Percentiles rank a stretch among this genome's conserved stretches.
Conservation (phyloP, 1,140 invertebrate species). For the Ptiloglossa arizonensis region DNA sequence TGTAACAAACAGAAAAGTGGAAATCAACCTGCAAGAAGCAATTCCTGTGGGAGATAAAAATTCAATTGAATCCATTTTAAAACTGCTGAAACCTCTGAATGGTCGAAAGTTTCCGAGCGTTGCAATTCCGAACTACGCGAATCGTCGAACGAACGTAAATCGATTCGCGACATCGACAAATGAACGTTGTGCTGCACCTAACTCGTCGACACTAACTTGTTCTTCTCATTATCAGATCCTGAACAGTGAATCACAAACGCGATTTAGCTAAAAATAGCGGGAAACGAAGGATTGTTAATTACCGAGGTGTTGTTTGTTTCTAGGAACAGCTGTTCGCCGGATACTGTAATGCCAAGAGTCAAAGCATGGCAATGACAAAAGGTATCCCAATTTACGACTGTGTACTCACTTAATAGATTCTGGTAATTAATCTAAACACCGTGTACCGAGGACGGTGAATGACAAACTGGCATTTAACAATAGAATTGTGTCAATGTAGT, state of each 20-base stretch:
- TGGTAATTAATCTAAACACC: slow-evolving; percentile 59
- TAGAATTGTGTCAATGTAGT: slow-evolving; percentile 34
- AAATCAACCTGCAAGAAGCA: too few relatives aligned
- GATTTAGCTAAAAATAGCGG: not conserved
- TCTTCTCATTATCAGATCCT: not conserved
- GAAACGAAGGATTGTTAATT: not conserved
- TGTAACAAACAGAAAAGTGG: too few relatives aligned
- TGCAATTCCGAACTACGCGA: not conserved
- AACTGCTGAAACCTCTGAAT: not conserved
- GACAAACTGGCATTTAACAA: slow-evolving; percentile 55
- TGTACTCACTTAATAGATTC: slow-evolving; percentile 56
- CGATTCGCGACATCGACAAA: not conserved
- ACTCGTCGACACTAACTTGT: not conserved
- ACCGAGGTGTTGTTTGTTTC: not conserved
- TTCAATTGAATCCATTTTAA: not conserved
- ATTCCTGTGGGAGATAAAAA: not conserved
- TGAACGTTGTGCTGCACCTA: not conserved
- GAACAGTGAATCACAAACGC: not conserved
- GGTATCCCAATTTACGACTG: slow-evolving; percentile 40
- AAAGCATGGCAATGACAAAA: slow-evolving; percentile 31
- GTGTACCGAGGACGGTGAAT: slow-evolving; percentile 50
- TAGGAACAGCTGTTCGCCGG: slow-evolving; percentile 18
- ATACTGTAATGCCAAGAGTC: slow-evolving; percentile 11
- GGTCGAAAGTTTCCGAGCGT: not conserved
- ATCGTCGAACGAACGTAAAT: not conserved